Evolutionary conservation across 2,113 vertebrate species (phyloP).

Genomic region (Holacanthus passer): DNA sequence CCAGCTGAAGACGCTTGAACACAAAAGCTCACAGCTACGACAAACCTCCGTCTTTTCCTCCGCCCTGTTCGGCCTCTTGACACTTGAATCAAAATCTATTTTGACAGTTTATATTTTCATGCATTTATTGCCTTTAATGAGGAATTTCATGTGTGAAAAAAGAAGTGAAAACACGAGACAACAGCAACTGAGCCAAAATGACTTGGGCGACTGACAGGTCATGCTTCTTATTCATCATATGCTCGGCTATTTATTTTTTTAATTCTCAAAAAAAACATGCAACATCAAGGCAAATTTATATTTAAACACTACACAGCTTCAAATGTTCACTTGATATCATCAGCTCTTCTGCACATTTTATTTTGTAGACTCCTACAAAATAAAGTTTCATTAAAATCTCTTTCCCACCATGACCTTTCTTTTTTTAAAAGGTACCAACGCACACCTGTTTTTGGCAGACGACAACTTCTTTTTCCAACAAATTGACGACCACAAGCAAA

Average conservation of each 20-base stretch:
- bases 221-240: not conserved
- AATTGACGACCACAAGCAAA: not conserved
- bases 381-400: not conserved
- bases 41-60: not conserved
- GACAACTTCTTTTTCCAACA: not conserved
- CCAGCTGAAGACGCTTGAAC: not conserved
- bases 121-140: conserved; percentile 12
- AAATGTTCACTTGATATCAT: not conserved
- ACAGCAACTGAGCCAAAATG: not conserved
- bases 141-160: not conserved
- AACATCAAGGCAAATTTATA: not conserved
- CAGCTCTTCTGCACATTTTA: not conserved
- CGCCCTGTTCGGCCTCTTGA: not conserved
- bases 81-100: not conserved
- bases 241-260: not conserved
- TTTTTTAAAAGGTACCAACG: not conserved
- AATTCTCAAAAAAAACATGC: not conserved
- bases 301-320: not conserved
- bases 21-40: conserved; percentile 6
- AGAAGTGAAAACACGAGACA: not conserved
- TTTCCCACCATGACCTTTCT: not conserved
- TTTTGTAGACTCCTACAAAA: not conserved
- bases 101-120: not conserved
- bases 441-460: not conserved
- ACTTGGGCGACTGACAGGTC: not conserved